Evolutionary conservation across 2,113 vertebrate species (phyloP).

Genomic region (Vanacampus margaritifer): DNA sequence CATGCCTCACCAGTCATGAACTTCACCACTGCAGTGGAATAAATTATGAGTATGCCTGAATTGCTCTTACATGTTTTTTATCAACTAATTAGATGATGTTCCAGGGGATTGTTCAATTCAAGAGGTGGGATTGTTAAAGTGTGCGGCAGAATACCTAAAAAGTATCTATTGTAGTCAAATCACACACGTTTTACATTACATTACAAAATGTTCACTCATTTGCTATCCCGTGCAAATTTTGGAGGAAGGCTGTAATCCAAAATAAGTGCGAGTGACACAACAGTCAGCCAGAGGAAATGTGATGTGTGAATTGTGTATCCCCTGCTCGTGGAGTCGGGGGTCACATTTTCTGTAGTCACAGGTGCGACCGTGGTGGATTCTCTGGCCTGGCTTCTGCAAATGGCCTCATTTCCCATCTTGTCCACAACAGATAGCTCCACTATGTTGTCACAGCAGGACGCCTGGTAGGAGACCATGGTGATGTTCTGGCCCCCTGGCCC

Average conservation of each 20-base stretch:
- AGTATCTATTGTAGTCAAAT: too few relatives aligned
- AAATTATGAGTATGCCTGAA: too few relatives aligned
- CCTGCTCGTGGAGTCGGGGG: too few relatives aligned
- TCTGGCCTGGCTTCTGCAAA: conserved; percentile 55
- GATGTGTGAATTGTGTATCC: not conserved
- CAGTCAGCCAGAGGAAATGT: not conserved
- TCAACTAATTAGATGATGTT: too few relatives aligned
- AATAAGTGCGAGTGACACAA: not conserved
- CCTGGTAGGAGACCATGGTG: conserved; percentile 49
- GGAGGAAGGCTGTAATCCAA: not conserved
- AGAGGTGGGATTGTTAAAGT: too few relatives aligned
- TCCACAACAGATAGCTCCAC: conserved; percentile 65
- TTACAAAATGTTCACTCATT: too few relatives aligned
- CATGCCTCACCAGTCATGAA: too few relatives aligned
- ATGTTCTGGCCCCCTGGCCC: conserved; percentile 35
- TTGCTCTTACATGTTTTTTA: too few relatives aligned
- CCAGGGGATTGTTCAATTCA: too few relatives aligned
- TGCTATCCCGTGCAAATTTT: not conserved
- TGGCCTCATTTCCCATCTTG: conserved; percentile 59
- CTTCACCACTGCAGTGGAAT: too few relatives aligned
- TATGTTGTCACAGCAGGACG: conserved; percentile 61
- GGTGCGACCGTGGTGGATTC: not conserved
- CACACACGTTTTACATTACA: too few relatives aligned
- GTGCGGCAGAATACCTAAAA: too few relatives aligned
- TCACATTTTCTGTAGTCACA: not conserved